Conservation (phyloP, 2,888 invertebrate genomes). For the Hirtodrosophila cameraria region DNA sequence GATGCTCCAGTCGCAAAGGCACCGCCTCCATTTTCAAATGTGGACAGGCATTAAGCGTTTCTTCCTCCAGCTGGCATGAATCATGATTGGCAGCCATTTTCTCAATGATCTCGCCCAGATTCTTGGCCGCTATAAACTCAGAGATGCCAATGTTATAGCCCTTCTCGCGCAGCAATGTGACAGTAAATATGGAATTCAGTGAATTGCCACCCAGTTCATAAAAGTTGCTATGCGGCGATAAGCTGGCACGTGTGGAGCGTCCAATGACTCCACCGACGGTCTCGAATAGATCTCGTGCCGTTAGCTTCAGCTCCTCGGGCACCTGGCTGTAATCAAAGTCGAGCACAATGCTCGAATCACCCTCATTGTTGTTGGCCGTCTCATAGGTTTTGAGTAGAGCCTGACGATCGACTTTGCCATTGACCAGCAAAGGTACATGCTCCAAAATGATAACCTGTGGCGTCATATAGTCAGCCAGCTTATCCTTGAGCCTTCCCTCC, state of each 20-base stretch:
- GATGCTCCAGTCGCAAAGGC: conserved; percentile 85
- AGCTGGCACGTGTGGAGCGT: conserved; percentile 86
- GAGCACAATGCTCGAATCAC: conserved; percentile 85
- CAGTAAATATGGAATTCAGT: conserved; percentile 92
- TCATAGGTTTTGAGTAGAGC: conserved; percentile 90
- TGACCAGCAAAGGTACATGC: conserved; percentile 91
- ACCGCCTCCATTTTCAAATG: conserved; percentile 81
- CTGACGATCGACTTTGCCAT: conserved; percentile 94
- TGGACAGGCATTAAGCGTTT: conserved; percentile 75
- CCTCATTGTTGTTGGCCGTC: conserved; percentile 87
- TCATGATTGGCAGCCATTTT: conserved; percentile 85
- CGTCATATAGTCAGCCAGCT: conserved; percentile 91
- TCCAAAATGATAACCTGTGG: conserved; percentile 91
- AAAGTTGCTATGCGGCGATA: conserved; percentile 89
- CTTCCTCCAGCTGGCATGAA: conserved; percentile 76
- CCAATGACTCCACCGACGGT: conserved; percentile 90
- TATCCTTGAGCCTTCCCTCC: conserved; percentile 87
- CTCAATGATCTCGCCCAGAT: conserved; percentile 88
- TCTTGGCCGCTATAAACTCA: conserved; percentile 90
- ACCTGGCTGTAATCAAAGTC: conserved; percentile 89
- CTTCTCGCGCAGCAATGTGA: conserved; percentile 90
- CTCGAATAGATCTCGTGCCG: conserved; percentile 89
- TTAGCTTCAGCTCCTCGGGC: conserved; percentile 85
- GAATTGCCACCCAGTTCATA: conserved; percentile 95
- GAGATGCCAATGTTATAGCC: conserved; percentile 93